Evolutionary conservation across 2,888 invertebrate genomes (phyloP).

Genomic region (Eupithecia centaureata): DNA sequence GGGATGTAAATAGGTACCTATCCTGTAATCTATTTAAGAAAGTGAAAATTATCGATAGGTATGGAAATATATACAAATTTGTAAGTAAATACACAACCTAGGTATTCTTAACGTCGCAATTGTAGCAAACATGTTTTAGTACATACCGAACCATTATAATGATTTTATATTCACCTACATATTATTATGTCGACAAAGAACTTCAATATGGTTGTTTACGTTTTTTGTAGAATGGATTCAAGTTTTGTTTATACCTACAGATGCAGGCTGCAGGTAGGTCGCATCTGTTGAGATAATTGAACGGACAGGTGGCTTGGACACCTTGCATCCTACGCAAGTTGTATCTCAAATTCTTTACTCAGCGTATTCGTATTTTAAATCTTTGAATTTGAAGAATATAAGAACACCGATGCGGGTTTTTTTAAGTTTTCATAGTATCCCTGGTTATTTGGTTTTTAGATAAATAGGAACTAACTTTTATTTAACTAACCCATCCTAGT

Average conservation of each 20-base stretch:
- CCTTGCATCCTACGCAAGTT: conserved; percentile 68
- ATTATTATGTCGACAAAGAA: not conserved
- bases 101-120: not conserved
- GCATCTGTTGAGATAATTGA: conserved; percentile 80
- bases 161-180: not conserved
- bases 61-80: not conserved
- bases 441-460: too few relatives aligned
- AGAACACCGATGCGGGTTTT: not conserved
- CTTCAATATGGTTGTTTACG: conserved; percentile 49
- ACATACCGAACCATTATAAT: not conserved
- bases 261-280: conserved; percentile 65
- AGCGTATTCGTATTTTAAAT: not conserved
- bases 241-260: conserved; percentile 43
- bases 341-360: conserved; percentile 49
- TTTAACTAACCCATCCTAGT: not conserved
- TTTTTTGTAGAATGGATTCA: conserved; percentile 49
- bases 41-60: too few relatives aligned
- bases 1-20: too few relatives aligned
- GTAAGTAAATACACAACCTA: not conserved
- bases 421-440: too few relatives aligned
- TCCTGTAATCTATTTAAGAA: too few relatives aligned
- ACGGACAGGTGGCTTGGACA: conserved; percentile 76
- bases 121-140: not conserved
- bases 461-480: not conserved
- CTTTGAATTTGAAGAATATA: not conserved